A percentile compares a stretch with the other conserved stretches of the same genome.
Conservation (phyloP, 2,888 invertebrate species). For the Nyleta sp. region DNA sequence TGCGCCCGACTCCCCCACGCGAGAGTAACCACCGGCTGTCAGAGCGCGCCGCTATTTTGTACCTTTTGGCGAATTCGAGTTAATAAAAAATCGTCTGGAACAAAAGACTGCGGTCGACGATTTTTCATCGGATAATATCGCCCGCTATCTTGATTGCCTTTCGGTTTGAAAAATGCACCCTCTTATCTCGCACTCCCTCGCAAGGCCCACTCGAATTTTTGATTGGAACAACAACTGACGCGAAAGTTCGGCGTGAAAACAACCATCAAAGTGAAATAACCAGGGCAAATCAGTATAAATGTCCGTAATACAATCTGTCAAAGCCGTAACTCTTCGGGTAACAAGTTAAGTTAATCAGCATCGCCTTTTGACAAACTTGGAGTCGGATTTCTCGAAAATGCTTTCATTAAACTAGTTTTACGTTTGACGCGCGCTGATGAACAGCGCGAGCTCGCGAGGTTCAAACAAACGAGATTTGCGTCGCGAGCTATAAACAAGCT, state of each 20-base stretch:
- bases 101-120: slow-evolving; percentile 75
- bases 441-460: slow-evolving; percentile 38
- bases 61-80: slow-evolving; percentile 76
- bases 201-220: slow-evolving; percentile 14
- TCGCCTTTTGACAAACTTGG: slow-evolving; percentile 40
- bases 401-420: slow-evolving; percentile 54
- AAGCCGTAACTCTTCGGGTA: slow-evolving; percentile 30
- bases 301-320: slow-evolving; percentile 30
- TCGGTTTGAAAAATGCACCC: slow-evolving; percentile 78
- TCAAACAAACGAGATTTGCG: slow-evolving; percentile 43
- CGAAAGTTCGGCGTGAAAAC: too few relatives aligned
- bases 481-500: slow-evolving; percentile 53
- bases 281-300: slow-evolving; percentile 7
- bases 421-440: slow-evolving; percentile 38
- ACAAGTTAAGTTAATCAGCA: slow-evolving; percentile 35
- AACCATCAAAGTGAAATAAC: too few relatives aligned
- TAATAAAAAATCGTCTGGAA: slow-evolving; percentile 79
- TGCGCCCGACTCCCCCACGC: slow-evolving; percentile 55
- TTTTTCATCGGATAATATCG: slow-evolving; percentile 78
- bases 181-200: slow-evolving; percentile 70
- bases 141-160: slow-evolving; percentile 78
- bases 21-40: slow-evolving; percentile 30
- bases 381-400: slow-evolving; percentile 43
- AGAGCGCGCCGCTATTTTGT: slow-evolving; percentile 49
- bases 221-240: not conserved